Evolutionary conservation across 2,113 vertebrate genomes (phyloP), one percentile per base, ranked within the genome.

Genomic region (Nothobranchius kuhntae): DNA sequence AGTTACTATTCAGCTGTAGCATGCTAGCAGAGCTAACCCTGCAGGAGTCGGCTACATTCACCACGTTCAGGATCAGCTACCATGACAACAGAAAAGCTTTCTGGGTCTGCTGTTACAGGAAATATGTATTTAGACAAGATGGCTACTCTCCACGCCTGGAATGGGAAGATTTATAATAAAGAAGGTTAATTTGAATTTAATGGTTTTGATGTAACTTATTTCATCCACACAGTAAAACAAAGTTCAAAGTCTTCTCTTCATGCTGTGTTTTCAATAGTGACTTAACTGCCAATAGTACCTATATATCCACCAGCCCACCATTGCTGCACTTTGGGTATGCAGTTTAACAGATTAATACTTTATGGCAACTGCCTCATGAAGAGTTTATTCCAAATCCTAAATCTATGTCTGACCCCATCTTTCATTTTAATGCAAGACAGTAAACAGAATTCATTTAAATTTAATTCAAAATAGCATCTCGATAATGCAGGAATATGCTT

Each of bases 401-500:
- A 61, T 53, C 30, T 13, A 30, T 12, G 2, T 38, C 70, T 55
- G 30, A 62, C 3, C 21, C 7, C 35, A 40, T 46, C 21, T 48
- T 12, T 9, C 60, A 0, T 46, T 50, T 46, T 46, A 56, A 47
- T 61, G 21, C 40, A 70, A 42, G 38, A n/a, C 3, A 62, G 8
- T 71, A 70, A 36, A 13, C 30, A 63, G 13, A 7, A 38, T 71
- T 48, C 6, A 48, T 48, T 8, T 8, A 53, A 9, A 50, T 2
- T 26, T n/a, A 56, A 52, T 65, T 13, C 3, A 54, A 51, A 48
- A 50, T 5, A 55, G 46, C 6, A 24, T 52, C 6, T 60, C 48
- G 61, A 46, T 60, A 44, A 71, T 71, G 65, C 61, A 78, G 40
- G 50, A 57, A 42, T 73, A 71, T 54, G 65, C 15, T 59, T 13